Evolutionary conservation across 2,797 vertebrate species (phyloP), one percentile per base, ranked within the genome.

Genomic region (Danionella dracula): DNA sequence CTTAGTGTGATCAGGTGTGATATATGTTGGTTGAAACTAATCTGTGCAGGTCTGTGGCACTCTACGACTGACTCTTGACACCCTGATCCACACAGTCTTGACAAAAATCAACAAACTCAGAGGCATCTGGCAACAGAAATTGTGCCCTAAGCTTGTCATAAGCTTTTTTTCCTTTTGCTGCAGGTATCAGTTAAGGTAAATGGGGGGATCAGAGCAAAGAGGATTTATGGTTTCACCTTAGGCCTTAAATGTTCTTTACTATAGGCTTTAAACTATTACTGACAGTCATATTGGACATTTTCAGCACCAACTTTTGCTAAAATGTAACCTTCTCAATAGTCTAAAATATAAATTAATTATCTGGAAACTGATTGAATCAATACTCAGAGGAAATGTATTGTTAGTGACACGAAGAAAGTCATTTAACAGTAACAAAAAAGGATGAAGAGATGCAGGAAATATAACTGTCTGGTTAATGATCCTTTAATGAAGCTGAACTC

Each of bases 271-370:
- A 58, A 8, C 37, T 38, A 54, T 45, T 49, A 50, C 38, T 2
- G 16, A 56, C 32, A 58, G 48, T 76, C 40, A 58, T 35, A 19
- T 51, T 56, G 55, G n/a, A 27, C 9, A 53, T 45, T 61, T 31
- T 45, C 69, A 76, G 69, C 27, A 40, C 59, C 56, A 20, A 84
- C 86, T 86, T 85, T 84, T 77, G 61, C 56, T 83, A 74, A 79
- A 79, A 87, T 86, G 86, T 85, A 86, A 82, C 82, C 71, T 73
- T 79, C 78, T 83, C 84, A 81, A 84, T 80, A 79, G 44, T 50
- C 75, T 9, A 73, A 84, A 76, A 70, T 56, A 71, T 81, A 83
- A 86, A 72, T 80, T 75, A 78, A 78, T 83, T 79, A 80, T 71
- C 77, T 48, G 81, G 78, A 75, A 57, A 57, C 42, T 13, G 80